These are phyloP conservation scores for Ypsolopha sequella DNA, from an alignment of 2,888 invertebrate genomes.

Conservation along the genomic window DNA sequence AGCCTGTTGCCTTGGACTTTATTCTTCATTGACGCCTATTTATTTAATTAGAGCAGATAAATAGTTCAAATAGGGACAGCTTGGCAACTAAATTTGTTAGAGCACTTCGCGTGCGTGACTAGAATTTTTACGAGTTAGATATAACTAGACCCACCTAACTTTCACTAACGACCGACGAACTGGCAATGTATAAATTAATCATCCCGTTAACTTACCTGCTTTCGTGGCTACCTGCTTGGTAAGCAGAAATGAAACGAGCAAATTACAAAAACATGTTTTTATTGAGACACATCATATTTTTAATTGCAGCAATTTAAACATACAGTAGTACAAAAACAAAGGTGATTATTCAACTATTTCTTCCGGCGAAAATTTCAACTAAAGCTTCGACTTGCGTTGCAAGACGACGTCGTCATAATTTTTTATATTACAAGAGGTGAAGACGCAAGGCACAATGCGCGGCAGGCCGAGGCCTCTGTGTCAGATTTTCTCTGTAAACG, in stretches of 20 bases:
- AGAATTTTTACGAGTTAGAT: conserved; percentile 7
- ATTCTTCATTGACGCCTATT: no score
- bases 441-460: conserved; percentile 57
- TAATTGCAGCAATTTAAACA: conserved; percentile 66
- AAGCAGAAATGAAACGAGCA: conserved; percentile 26
- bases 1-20: no score
- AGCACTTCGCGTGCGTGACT: background rate
- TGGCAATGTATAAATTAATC: background rate
- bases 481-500: conserved; percentile 56
- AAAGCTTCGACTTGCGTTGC: conserved; percentile 25
- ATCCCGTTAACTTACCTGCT: conserved; percentile 11
- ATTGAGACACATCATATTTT: conserved; percentile 43
- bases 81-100: no score
- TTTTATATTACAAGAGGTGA: conserved; percentile 38
- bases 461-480: conserved; percentile 33
- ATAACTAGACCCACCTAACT: background rate
- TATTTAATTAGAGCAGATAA: no score
- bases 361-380: conserved; percentile 57
- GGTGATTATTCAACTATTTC: conserved; percentile 48
- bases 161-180: conserved; percentile 13
- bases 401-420: conserved; percentile 44
- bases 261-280: conserved; percentile 60
- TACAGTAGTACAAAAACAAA: conserved; percentile 55
- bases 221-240: conserved; percentile 8
- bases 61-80: no score